Percentiles rank a stretch among this genome's conserved stretches.
These are phyloP conservation scores for Sarcoramphus papa DNA, from an alignment of 2,797 vertebrate species.

Conservation along the genomic window DNA sequence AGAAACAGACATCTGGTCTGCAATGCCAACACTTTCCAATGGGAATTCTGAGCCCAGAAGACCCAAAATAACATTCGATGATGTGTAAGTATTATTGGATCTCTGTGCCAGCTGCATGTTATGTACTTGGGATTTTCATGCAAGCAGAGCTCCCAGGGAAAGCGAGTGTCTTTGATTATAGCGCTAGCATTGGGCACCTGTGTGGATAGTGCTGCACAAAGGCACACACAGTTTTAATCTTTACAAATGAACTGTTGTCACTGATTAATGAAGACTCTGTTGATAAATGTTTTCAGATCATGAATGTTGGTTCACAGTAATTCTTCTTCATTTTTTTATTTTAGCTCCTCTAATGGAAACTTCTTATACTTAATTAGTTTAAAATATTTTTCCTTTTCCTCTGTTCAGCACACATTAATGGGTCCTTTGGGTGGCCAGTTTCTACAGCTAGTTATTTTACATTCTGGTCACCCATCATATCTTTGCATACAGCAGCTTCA, in stretches of 20 bases:
- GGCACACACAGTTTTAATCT: conserved; percentile 35
- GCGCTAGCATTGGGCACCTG: not conserved
- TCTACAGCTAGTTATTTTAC: conserved; percentile 8
- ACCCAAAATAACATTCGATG: conserved; percentile 89
- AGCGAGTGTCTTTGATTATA: not conserved
- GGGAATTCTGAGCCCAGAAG: conserved; percentile 83
- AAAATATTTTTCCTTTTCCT: conserved; percentile 23
- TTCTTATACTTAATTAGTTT: conserved; percentile 11
- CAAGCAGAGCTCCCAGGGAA: not conserved
- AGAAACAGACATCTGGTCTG: conserved; percentile 85
- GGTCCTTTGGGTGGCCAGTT: conserved; percentile 26
- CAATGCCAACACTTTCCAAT: conserved; percentile 74
- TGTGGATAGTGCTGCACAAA: not conserved
- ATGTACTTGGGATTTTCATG: not conserved
- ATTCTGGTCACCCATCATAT: conserved; percentile 19
- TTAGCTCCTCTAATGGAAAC: conserved; percentile 3
- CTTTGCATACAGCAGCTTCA: conserved; percentile 10
- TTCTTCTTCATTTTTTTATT: conserved; percentile 15
- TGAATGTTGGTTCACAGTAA: not conserved
- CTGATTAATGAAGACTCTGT: conserved; percentile 41
- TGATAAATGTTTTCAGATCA: conserved; percentile 52
- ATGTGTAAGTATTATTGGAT: conserved; percentile 81
- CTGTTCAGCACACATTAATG: conserved; percentile 40
- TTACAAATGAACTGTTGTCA: conserved; percentile 32
- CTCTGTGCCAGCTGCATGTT: not conserved